These are phyloP conservation scores for Daubentonia madagascariensis DNA, from an alignment of 2,113 vertebrate species.

Conservation along the genomic window DNA sequence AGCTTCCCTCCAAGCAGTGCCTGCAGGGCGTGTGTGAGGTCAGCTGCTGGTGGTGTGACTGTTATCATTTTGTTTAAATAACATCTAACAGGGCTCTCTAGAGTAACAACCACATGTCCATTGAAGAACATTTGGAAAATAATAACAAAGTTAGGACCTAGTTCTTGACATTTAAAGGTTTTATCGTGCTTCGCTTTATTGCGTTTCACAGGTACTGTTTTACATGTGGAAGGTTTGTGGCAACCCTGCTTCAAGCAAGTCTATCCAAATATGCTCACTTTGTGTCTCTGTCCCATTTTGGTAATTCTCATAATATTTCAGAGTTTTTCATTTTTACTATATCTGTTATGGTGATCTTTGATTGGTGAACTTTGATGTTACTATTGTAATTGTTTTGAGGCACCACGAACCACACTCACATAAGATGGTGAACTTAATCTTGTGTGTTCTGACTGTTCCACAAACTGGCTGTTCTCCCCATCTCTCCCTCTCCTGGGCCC, in stretches of 20 bases:
- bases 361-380: neutral
- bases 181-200: neutral
- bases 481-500: neutral
- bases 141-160: neutral
- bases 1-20: neutral
- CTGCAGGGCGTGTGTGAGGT: neutral
- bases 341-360: neutral
- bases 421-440: neutral
- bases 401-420: no score
- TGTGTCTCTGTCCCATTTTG: neutral
- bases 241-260: neutral
- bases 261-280: neutral
- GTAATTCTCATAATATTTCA: neutral
- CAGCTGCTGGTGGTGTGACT: neutral
- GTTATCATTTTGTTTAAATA: neutral
- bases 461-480: neutral
- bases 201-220: neutral
- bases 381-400: neutral
- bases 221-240: neutral
- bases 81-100: neutral
- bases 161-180: neutral
- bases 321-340: neutral
- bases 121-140: no score
- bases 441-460: neutral
- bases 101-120: accelerated